Evolutionary conservation across 2,888 invertebrate genomes (phyloP).

Genomic region (Gandaritis pyraliata): DNA sequence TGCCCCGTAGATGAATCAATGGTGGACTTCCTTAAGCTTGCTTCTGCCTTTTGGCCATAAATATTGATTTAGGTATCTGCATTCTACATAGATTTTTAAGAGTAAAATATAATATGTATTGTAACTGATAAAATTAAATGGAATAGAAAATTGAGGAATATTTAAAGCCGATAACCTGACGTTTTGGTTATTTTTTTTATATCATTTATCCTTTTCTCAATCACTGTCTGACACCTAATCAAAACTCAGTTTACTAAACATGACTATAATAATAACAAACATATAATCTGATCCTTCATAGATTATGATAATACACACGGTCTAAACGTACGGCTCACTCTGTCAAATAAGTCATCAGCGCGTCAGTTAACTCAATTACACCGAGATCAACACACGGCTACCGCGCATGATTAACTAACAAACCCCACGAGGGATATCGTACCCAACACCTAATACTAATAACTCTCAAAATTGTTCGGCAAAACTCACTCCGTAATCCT

Average conservation of each 20-base stretch:
- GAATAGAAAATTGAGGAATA: too few relatives aligned
- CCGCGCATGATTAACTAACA: slow-evolving; percentile 76
- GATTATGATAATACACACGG: slow-evolving; percentile 64
- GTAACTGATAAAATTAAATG: too few relatives aligned
- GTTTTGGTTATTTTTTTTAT: too few relatives aligned
- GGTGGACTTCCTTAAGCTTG: slow-evolving; percentile 34
- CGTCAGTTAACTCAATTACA: slow-evolving; percentile 84
- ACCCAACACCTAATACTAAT: slow-evolving; percentile 55
- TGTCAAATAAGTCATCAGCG: slow-evolving; percentile 83
- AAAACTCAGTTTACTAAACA: slow-evolving; percentile 44
- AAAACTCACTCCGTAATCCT: slow-evolving; percentile 68
- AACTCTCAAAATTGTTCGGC: slow-evolving; percentile 63
- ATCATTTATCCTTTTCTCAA: background rate
- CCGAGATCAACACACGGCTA: slow-evolving; percentile 81
- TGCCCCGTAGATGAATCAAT: slow-evolving; percentile 68
- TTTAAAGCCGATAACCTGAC: too few relatives aligned
- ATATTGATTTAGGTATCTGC: background rate
- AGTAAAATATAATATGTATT: too few relatives aligned
- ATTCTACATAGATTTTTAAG: background rate
- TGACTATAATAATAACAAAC: slow-evolving; percentile 52
- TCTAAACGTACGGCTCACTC: slow-evolving; percentile 75
- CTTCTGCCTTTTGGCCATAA: slow-evolving; percentile 33
- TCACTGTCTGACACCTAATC: slow-evolving; percentile 41
- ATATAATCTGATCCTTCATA: slow-evolving; percentile 59
- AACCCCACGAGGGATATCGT: slow-evolving; percentile 50